Percentiles rank a stretch among this genome's conserved stretches.
These are phyloP conservation scores for Eucriotettix oculatus DNA, from an alignment of 2,888 invertebrate genomes.

Conservation along the genomic window DNA sequence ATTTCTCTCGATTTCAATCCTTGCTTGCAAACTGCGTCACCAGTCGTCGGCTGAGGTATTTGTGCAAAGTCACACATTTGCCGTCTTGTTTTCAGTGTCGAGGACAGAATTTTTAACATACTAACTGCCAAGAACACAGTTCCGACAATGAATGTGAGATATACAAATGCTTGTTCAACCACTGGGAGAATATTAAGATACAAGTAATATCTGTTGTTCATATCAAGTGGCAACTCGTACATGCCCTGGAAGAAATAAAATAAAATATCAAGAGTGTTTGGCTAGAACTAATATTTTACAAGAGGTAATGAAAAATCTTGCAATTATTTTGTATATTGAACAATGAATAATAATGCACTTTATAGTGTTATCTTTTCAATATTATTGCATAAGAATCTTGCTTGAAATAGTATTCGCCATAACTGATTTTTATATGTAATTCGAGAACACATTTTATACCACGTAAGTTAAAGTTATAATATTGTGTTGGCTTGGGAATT, in stretches of 20 bases:
- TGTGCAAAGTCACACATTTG: background rate
- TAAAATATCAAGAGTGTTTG: background rate
- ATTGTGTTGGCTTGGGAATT: no score
- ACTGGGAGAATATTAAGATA: conserved; percentile 57
- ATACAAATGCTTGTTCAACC: conserved; percentile 38
- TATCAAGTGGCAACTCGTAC: conserved; percentile 41
- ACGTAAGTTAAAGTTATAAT: background rate
- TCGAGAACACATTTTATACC: no score
- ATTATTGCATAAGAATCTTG: no score
- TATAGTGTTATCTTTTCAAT: no score
- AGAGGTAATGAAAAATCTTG: background rate
- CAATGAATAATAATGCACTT: background rate
- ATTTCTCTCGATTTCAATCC: conserved; percentile 22
- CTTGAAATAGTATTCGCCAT: no score
- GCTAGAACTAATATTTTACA: background rate
- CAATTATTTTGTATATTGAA: background rate
- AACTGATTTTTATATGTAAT: no score
- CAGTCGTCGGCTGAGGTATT: background rate
- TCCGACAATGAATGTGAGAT: conserved; percentile 32
- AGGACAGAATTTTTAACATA: conserved; percentile 24
- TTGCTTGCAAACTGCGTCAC: background rate
- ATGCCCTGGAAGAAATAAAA: conserved; percentile 38
- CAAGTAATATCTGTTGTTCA: conserved; percentile 48
- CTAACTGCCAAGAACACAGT: conserved; percentile 34
- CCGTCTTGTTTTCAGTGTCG: conserved; percentile 14